Conservation (phyloP, 2,113 vertebrate genomes). For the Galeopterus variegatus region DNA sequence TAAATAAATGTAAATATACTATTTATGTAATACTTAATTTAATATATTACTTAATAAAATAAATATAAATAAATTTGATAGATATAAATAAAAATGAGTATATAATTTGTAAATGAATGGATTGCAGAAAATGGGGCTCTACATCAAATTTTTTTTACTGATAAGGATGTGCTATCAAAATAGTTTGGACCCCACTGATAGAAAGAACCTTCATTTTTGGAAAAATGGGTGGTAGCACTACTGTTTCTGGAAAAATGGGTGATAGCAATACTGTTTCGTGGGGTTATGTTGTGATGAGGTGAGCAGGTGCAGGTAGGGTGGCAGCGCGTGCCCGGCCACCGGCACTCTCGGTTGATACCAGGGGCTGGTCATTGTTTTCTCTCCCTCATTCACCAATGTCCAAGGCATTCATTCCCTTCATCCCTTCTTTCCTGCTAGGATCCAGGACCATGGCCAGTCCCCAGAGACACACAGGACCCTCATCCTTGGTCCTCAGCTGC, state of each 20-base stretch:
- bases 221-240: too few relatives aligned
- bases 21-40: background rate
- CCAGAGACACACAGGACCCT: background rate
- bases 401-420: background rate
- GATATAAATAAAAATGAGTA: background rate
- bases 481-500: background rate
- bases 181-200: background rate
- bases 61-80: background rate
- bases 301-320: accelerated
- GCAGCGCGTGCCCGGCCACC: accelerated
- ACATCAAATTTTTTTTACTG: background rate
- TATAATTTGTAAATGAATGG: background rate
- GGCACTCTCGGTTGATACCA: accelerated
- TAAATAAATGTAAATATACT: background rate
- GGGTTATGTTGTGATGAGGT: background rate
- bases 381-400: background rate
- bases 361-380: background rate
- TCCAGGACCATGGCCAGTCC: background rate
- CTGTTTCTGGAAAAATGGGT: background rate
- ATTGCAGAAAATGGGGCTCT: background rate
- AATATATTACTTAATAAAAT: background rate
- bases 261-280: accelerated
- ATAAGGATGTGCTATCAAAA: background rate
- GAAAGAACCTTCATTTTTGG: background rate
- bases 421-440: background rate